Conservation (phyloP, 1,140 invertebrate species). For the Philaenus spumarius region DNA sequence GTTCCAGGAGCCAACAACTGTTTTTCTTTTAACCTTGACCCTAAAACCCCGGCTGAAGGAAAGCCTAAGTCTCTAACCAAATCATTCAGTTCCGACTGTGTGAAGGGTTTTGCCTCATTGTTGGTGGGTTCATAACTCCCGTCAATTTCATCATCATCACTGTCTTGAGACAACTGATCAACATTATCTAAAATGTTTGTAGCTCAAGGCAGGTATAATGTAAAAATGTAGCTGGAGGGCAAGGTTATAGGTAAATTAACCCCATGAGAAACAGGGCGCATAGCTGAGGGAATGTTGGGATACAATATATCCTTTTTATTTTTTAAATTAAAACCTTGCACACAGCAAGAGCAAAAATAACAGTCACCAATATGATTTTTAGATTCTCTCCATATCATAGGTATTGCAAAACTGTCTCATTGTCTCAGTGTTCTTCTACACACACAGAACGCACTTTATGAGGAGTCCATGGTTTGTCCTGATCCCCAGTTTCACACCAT, state of each 20-base stretch:
- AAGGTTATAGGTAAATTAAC: conserved; percentile 18
- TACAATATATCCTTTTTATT: conserved; percentile 23
- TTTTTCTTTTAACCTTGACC: conserved; percentile 24
- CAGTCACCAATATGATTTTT: conserved; percentile 27
- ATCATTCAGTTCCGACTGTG: conserved; percentile 18
- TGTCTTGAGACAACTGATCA: conserved; percentile 4
- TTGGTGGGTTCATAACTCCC: conserved; percentile 1
- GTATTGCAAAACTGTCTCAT: conserved; percentile 18
- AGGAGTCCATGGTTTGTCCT: conserved; percentile 7
- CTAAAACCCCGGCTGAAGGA: conserved; percentile 19
- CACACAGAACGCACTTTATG: conserved; percentile 8
- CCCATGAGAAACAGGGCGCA: conserved; percentile 22
- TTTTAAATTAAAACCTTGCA: conserved; percentile 24
- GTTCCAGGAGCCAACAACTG: conserved; percentile 15
- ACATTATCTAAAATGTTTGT: conserved; percentile 11
- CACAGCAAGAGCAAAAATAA: conserved; percentile 26
- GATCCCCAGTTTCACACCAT: conserved; percentile 7
- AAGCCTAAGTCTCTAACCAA: conserved; percentile 23
- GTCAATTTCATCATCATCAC: conserved; percentile 2
- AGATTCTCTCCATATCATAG: conserved; percentile 28
- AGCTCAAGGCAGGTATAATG: too few relatives aligned
- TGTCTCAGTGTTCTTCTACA: not conserved
- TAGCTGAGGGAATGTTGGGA: conserved; percentile 16
- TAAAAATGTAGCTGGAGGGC: conserved; percentile 14
- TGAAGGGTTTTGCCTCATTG: conserved; percentile 1